Evolutionary conservation across 2,797 vertebrate species (phyloP).

Genomic region (Carapus acus): DNA sequence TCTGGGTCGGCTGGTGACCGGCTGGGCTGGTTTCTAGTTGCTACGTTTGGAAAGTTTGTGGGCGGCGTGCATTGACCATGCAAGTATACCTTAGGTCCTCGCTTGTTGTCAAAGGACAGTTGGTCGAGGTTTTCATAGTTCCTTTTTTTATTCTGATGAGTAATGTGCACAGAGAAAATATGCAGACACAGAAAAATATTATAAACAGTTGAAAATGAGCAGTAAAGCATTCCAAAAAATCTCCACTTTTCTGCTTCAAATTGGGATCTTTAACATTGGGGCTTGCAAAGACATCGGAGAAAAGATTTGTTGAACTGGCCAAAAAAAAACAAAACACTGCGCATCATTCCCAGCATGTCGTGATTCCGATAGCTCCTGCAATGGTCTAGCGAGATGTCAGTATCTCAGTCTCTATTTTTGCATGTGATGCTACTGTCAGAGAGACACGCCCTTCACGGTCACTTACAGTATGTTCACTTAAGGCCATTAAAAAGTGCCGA

Average conservation of each 20-base stretch:
- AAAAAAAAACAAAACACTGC: too few relatives aligned
- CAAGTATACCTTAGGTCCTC: constrained; percentile 99
- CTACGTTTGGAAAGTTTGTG: constrained; percentile 97
- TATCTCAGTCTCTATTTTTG: too few relatives aligned
- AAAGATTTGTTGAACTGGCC: neutral
- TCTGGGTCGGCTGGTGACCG: constrained; percentile 82
- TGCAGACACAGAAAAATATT: constrained; percentile 99
- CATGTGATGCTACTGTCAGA: too few relatives aligned
- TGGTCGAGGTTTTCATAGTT: constrained; percentile 99
- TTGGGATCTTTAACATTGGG: constrained; percentile 85
- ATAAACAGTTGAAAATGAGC: constrained; percentile 99
- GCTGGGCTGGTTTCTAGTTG: constrained; percentile 82
- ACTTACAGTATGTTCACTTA: too few relatives aligned
- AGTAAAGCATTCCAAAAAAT: constrained; percentile 99
- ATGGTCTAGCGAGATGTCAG: too few relatives aligned
- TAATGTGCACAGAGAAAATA: constrained; percentile 99
- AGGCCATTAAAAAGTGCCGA: too few relatives aligned
- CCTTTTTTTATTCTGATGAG: constrained; percentile 99
- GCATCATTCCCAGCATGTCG: too few relatives aligned
- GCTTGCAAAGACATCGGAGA: constrained; percentile 86
- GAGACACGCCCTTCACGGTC: too few relatives aligned
- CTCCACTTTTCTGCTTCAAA: constrained; percentile 94
- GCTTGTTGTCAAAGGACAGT: constrained; percentile 99
- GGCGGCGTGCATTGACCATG: constrained; percentile 99
- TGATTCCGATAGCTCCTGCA: too few relatives aligned